Base-by-base conservation (phyloP, 2,113 vertebrate species). In the Microcebus griseorufus region DNA sequence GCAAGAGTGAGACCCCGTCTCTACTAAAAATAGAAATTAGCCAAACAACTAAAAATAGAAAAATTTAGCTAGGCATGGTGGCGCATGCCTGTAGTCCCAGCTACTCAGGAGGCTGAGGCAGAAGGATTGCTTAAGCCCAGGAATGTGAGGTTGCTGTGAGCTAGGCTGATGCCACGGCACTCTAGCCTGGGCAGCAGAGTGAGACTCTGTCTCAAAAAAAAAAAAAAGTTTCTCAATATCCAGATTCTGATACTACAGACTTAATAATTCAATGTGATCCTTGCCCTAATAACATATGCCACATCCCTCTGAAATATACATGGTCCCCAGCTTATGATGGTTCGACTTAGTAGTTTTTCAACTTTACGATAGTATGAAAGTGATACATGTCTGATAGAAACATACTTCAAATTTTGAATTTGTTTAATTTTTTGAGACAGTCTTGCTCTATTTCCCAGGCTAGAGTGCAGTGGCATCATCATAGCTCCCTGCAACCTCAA, bases 191-290 rank as follows among this genome's bases (percentile, higher is more conserved):
- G 53, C 53, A 55, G 18, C 53, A 55, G 53, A 55, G 53, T 17
- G 16, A 55, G 53, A 55, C 53, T 55, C 53, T 55, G 53, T 18
- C 53, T 55, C 53, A 55, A 55, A 55, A 55, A 55, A 53, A 53
- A 53, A 58, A 58, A 58, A 8, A 58, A 58, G 55, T 58, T 58
- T 58, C 55, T 58, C 18, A 58, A 8, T 29, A 34, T 53, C 75
- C 45, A 29, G 72, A 23, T 60, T 82, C 39, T 53, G 55, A 39
- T 42, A 23, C 18, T 48, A 10, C 37, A 42, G n/a, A 73, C 69
- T 23, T 8, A 3, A 1, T 0, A 9, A 75, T 48, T 32, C 9
- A 1, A 27, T 0, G 27, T 12, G 42, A 32, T 64, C 18, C 37
- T 55, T 37, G 7, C 29, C 42, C 18, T 29, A 4, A 25, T 34